These are phyloP conservation scores for Prosopocoilus inquinatus DNA, from an alignment of 2,888 invertebrate species.

Conservation along the genomic window DNA sequence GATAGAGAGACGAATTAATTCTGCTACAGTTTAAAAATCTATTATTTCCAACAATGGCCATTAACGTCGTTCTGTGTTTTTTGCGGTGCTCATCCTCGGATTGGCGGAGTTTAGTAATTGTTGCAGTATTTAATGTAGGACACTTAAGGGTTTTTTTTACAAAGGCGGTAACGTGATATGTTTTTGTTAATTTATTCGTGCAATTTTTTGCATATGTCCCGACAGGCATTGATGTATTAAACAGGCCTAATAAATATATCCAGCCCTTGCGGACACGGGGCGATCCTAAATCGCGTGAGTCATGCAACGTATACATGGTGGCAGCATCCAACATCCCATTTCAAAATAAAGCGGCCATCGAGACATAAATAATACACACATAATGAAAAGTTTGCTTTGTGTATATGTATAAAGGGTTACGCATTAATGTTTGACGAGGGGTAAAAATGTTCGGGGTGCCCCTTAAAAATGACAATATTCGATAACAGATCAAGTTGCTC, in stretches of 20 bases:
- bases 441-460: conserved; percentile 39
- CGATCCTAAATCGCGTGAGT: conserved; percentile 27
- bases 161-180: conserved; percentile 4
- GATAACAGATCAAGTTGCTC: conserved; percentile 40
- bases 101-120: not conserved
- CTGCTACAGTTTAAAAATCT: not conserved
- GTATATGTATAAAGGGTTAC: conserved; percentile 47
- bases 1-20: not conserved
- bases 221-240: conserved; percentile 1
- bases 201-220: not conserved
- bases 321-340: conserved; percentile 18
- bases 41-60: not conserved
- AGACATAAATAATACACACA: conserved; percentile 48
- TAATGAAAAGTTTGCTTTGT: conserved; percentile 49
- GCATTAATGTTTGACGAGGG: conserved; percentile 45
- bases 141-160: not conserved
- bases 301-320: conserved; percentile 20
- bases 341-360: conserved; percentile 42
- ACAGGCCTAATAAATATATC: conserved; percentile 6
- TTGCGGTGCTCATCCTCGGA: not conserved
- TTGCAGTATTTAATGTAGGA: not conserved
- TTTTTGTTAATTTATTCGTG: conserved; percentile 5
- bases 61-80: not conserved
- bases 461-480: conserved; percentile 40
- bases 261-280: conserved; percentile 6